These are phyloP conservation scores for Lepilemur septentrionalis DNA, from an alignment of 2,797 vertebrate genomes.

Conservation along the genomic window DNA sequence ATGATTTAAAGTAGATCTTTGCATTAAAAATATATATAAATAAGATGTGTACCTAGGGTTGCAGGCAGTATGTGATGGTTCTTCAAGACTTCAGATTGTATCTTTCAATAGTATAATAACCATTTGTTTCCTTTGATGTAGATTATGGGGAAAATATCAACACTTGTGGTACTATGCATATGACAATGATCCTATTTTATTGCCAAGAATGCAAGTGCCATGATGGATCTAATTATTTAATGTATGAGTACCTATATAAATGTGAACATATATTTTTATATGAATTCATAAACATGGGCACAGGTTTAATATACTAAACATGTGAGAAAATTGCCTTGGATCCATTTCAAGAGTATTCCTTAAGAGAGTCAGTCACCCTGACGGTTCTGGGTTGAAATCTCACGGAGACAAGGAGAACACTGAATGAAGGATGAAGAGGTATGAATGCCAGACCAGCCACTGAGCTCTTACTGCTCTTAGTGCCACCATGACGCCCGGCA, in stretches of 20 bases:
- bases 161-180: not conserved
- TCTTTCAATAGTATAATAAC: not conserved
- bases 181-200: not conserved
- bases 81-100: not conserved
- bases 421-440: not conserved
- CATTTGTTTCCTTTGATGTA: not conserved
- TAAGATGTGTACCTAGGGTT: conserved; percentile 41
- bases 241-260: not conserved
- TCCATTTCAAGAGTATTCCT: not conserved
- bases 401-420: not conserved
- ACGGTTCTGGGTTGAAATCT: not conserved
- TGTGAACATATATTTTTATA: not conserved
- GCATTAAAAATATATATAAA: conserved; percentile 73
- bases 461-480: not conserved
- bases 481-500: not conserved
- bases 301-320: not conserved
- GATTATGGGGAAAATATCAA: not conserved
- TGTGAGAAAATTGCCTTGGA: not conserved
- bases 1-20: conserved; percentile 71
- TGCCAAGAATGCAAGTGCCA: not conserved
- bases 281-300: not conserved
- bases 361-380: not conserved
- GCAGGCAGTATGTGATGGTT: conserved; percentile 2
- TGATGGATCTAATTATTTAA: not conserved
- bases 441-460: fast-evolving